Percentiles rank a stretch among this genome's conserved stretches.
Conservation (phyloP, 2,888 invertebrate species). For the Chrysotoxum bicinctum region DNA sequence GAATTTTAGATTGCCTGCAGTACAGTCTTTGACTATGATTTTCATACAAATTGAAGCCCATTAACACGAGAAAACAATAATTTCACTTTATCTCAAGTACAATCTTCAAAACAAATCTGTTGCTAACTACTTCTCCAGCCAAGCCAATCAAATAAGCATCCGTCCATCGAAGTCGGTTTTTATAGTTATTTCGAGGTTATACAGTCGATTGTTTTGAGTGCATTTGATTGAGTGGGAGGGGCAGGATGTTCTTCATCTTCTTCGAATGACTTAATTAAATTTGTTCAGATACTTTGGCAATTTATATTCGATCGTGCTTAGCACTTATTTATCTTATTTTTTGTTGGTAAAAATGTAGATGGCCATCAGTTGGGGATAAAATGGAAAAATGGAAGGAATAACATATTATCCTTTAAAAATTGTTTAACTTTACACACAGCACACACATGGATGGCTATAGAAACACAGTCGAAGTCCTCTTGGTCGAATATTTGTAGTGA, state of each 20-base stretch:
- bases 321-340: constrained; percentile 30
- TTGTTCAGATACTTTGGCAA: constrained; percentile 10
- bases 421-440: background rate
- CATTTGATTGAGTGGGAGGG: constrained; percentile 58
- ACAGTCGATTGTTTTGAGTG: background rate
- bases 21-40: background rate
- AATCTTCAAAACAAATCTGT: constrained; percentile 43
- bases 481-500: background rate
- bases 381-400: background rate
- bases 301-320: constrained; percentile 34
- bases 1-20: background rate
- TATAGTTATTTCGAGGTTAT: background rate
- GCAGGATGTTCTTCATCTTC: constrained; percentile 38
- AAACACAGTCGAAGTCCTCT: background rate
- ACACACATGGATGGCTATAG: background rate
- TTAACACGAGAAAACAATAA: constrained; percentile 48
- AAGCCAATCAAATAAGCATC: background rate
- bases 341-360: background rate
- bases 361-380: background rate
- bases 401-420: background rate
- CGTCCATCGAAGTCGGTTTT: background rate
- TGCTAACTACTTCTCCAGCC: constrained; percentile 31
- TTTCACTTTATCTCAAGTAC: constrained; percentile 37
- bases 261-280: constrained; percentile 60
- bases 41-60: constrained; percentile 25